phyloP scores from a whole-genome alignment of 2,888 invertebrate species.

The Lacanobia wlatinum region DNA sequence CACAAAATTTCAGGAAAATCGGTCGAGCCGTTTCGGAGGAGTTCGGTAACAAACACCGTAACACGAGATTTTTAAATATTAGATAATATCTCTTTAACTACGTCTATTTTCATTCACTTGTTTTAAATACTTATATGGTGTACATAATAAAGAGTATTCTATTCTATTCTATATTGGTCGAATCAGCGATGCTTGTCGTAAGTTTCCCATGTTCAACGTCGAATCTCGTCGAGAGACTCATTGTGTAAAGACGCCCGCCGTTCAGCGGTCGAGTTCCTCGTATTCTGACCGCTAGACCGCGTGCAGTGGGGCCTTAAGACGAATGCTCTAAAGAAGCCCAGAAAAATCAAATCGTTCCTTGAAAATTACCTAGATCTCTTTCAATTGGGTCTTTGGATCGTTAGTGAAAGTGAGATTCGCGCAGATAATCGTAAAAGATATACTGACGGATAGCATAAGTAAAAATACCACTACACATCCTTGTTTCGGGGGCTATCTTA shows the following conservation, averaged over 20 bases:
- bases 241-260: neutral
- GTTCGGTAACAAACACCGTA: too few species aligned
- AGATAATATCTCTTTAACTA: too few species aligned
- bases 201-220: neutral
- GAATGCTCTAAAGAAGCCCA: neutral
- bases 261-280: too few species aligned
- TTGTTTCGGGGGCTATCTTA: neutral
- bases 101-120: neutral
- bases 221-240: neutral
- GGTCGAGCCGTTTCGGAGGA: too few species aligned
- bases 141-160: too few species aligned
- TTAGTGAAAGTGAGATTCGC: neutral
- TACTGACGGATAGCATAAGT: neutral
- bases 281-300: too few species aligned
- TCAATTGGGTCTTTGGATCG: neutral
- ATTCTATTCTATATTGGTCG: too few species aligned
- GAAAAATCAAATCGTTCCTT: neutral
- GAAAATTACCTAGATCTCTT: neutral
- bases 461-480: neutral
- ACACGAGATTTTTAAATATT: too few species aligned
- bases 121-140: constrained; percentile 14
- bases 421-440: neutral
- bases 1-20: too few species aligned
- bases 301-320: too few species aligned
- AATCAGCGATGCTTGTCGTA: neutral